Percentiles rank a stretch among this genome's conserved stretches.
phyloP scores from a whole-genome alignment of 2,888 invertebrate genomes.

The Aethes cnicana region DNA sequence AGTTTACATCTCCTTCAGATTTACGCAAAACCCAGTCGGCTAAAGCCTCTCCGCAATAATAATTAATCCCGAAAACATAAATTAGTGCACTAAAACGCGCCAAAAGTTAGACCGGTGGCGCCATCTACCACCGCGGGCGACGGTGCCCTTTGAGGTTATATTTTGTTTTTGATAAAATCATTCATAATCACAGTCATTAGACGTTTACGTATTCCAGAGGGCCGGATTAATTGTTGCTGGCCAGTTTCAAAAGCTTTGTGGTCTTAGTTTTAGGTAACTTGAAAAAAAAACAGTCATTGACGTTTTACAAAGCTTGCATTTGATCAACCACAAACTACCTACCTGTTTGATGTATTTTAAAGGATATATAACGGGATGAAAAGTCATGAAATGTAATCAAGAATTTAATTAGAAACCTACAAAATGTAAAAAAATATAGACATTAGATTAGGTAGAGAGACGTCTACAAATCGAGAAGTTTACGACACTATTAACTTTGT shows the following conservation, averaged over 20 bases:
- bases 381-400: too few relatives aligned
- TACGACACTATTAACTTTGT: neutral
- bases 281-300: conserved; percentile 3
- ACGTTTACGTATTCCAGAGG: conserved; percentile 71
- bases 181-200: conserved; percentile 73
- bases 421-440: too few relatives aligned
- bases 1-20: too few relatives aligned
- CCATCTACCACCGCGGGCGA: conserved; percentile 50
- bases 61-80: conserved; percentile 14
- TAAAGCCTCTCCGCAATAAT: neutral
- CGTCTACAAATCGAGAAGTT: too few relatives aligned
- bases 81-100: conserved; percentile 25
- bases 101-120: conserved; percentile 48
- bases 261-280: neutral
- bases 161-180: conserved; percentile 63
- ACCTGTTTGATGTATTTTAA: neutral
- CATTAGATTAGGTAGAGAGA: too few relatives aligned
- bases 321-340: too few relatives aligned
- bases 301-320: too few relatives aligned
- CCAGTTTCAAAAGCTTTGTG: neutral
- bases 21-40: too few relatives aligned
- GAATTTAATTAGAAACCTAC: too few relatives aligned
- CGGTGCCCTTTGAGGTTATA: conserved; percentile 62
- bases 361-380: neutral
- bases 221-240: conserved; percentile 54